Evolutionary conservation across 2,888 invertebrate species (phyloP), one percentile per base, ranked within the genome.

Genomic region (Argynnis bischoffii): DNA sequence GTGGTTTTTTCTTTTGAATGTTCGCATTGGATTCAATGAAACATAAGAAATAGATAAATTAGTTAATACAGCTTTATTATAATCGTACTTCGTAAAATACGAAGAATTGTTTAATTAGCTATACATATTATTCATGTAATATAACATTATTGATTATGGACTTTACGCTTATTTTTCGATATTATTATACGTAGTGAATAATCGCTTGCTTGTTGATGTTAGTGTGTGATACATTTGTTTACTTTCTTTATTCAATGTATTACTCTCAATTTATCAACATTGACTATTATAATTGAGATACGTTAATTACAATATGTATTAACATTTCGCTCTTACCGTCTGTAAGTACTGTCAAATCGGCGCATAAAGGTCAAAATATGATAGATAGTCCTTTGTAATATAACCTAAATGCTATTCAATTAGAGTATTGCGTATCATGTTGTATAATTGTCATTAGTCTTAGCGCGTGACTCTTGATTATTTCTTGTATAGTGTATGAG

Each of bases 1-100:
- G 91, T 88, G 81, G 93, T 92, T 93, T 93, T n/a, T 93, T 79
- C 90, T 92, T 78, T 64, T 59, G 64, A 69, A 35, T 59, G 47
- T 60, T 51, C 55, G 61, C 79, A 48, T 16, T 50, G 26, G 13
- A 41, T 41, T 41, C 11, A 41, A 41, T 41, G 11, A 57, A 21
- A 0, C 2, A 16, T 21, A 21, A 53, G 13, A n/a, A 21, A 4
- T 55, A 16, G 35, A 3, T 16, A 41, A 15, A 35, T 35, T 8
- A 41, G 35, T 35, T 35, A 41, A 11, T 41, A 41, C 35, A 41
- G 1, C 11, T 41, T 41, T 41, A 41, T 41, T 41, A 11, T 41
- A 8, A 41, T 41, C 35, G 6, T 35, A 35, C 8, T 41, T 41
- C 35, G 11, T 41, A 41, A 41, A 41, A 41, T 41, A 41, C 35